Evolutionary conservation across 1,140 invertebrate genomes (phyloP).

Genomic region (Procambarus virginalis): DNA sequence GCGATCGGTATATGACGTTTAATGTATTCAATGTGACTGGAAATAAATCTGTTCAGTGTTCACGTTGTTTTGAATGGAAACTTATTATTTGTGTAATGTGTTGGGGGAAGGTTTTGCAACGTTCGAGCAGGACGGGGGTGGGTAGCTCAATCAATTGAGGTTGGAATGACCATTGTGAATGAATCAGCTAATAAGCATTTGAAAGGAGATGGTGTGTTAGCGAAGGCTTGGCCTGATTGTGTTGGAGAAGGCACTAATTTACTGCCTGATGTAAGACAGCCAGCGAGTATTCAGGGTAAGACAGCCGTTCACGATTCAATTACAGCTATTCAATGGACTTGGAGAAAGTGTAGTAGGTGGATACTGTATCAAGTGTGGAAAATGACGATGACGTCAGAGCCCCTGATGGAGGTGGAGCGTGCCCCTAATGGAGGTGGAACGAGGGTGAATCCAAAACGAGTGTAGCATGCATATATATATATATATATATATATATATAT

Average conservation of each 20-base stretch:
- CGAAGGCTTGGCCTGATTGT: background rate
- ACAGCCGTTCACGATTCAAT: constrained; percentile 9
- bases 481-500: no score
- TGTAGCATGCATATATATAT: no score
- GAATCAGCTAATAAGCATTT: constrained; percentile 4
- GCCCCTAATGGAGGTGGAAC: no score
- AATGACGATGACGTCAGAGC: no score
- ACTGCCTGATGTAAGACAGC: background rate
- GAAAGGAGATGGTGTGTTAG: constrained; percentile 10
- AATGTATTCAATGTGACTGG: no score
- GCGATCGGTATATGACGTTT: no score
- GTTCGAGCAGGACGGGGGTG: background rate
- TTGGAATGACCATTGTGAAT: constrained; percentile 6
- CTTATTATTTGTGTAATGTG: background rate
- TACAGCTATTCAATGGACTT: background rate
- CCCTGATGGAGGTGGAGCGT: no score
- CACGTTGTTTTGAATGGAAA: background rate
- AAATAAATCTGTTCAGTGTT: background rate
- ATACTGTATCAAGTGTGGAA: background rate
- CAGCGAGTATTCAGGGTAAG: background rate
- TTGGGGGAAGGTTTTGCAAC: background rate
- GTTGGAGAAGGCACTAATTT: background rate
- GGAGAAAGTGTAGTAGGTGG: background rate
- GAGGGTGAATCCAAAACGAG: no score
- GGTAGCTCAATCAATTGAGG: background rate